phyloP scores from a whole-genome alignment of 2,888 invertebrate species.

The Aleiodes alternator region DNA sequence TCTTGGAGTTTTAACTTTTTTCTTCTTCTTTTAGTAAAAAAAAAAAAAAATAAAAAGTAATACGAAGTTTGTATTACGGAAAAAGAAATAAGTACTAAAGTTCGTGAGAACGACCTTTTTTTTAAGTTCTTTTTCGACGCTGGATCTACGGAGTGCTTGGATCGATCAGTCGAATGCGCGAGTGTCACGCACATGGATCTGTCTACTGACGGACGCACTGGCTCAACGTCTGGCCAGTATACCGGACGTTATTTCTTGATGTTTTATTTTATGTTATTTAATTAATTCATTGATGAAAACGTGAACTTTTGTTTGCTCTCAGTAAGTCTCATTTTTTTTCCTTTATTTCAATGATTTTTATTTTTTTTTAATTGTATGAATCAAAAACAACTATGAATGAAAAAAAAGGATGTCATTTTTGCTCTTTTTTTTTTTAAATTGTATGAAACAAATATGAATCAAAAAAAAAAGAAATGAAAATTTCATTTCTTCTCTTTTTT shows the following conservation, averaged over 20 bases:
- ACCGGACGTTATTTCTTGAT: conserved; percentile 39
- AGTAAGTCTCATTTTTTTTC: no score
- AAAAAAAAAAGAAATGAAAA: no score
- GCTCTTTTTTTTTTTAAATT: no score
- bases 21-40: background rate
- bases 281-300: background rate
- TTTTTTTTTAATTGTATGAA: no score
- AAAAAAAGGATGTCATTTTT: no score
- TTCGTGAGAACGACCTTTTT: background rate
- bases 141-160: conserved; percentile 26
- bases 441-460: no score
- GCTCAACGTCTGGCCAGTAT: conserved; percentile 32
- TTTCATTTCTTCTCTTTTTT: no score
- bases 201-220: conserved; percentile 35
- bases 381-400: no score
- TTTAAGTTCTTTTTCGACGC: background rate
- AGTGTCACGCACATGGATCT: conserved; percentile 40
- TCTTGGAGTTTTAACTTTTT: background rate
- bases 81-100: background rate
- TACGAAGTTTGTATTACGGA: background rate
- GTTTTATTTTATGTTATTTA: background rate
- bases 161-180: conserved; percentile 30
- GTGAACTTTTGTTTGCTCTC: no score
- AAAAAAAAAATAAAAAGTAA: background rate
- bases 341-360: no score